Conservation (phyloP, 2,888 invertebrate genomes). For the Caradrina clavipalpis region DNA sequence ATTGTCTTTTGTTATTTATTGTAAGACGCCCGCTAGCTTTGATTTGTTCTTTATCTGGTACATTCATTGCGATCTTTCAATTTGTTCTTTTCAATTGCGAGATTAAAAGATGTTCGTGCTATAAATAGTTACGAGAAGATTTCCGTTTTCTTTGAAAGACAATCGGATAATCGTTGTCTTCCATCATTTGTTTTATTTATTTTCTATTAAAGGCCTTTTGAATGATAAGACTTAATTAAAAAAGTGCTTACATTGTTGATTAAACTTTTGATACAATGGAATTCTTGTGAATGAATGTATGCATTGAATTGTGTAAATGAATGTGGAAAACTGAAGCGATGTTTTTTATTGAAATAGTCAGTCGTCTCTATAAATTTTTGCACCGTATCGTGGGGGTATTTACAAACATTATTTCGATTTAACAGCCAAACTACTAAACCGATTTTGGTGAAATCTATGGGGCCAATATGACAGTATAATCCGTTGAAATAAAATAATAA, state of each 20-base stretch:
- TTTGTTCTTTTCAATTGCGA: slow-evolving; percentile 45
- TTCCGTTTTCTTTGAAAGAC: slow-evolving; percentile 25
- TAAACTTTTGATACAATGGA: slow-evolving; percentile 1
- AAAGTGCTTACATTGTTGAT: slow-evolving; percentile 13
- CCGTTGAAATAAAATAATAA: no score
- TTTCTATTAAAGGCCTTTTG: neutral
- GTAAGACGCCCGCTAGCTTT: slow-evolving; percentile 47
- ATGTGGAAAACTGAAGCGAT: no score
- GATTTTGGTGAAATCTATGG: no score
- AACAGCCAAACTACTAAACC: no score
- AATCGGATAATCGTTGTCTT: slow-evolving; percentile 12
- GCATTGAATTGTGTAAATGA: slow-evolving; percentile 18
- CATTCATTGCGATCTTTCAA: slow-evolving; percentile 51
- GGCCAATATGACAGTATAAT: no score
- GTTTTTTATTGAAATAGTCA: no score
- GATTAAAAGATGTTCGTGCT: slow-evolving; percentile 35
- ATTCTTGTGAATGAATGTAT: slow-evolving; percentile 26
- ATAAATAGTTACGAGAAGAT: slow-evolving; percentile 33
- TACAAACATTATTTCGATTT: no score
- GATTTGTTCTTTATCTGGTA: slow-evolving; percentile 50
- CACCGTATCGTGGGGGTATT: no score
- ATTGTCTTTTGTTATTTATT: slow-evolving; percentile 63
- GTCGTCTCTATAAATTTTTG: no score
- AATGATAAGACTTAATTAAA: slow-evolving; percentile 14
- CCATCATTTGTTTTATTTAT: slow-evolving; percentile 8